Base-by-base conservation (phyloP, 2,113 vertebrate species). In the Hystrix cristata region DNA sequence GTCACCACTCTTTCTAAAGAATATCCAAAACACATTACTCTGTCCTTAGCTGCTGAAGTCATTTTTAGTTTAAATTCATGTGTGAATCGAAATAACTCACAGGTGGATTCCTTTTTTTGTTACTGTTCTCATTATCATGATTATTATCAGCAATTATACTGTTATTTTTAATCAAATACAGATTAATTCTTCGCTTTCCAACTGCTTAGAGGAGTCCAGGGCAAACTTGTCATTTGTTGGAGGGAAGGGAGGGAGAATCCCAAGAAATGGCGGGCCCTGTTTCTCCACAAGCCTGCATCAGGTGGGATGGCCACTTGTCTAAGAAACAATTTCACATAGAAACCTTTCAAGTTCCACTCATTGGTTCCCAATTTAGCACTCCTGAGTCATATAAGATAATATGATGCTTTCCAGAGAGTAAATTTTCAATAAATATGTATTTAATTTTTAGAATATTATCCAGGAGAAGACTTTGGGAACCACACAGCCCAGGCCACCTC, bases 131-230 rank as follows among this genome's bases (percentile, higher is more conserved):
- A 95, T 96, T 93, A 97, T 85, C 87, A 88, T 95, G 87, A 94
- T 96, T 95, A 95, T 97, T 95, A 97, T 95, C 95, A 96, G 95
- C 92, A 97, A 96, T 96, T 97, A 96, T 86, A 95, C 51, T 95
- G 90, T 94, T 96, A 96, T 95, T 98, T 97, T 92, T 60, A 97
- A 97, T 95, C 96, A 97, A 97, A 95, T 95, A 92, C 85, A 93
- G 88, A 87, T 95, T 93, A 95, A 95, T 97, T 94, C 23, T 96
- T 91, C 92, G 69, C 89, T 97, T 95, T 95, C 76, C 76, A 74
- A 89, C 43, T 95, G 93, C 94, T 96, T 81, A 83, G 53, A 87
- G 18, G 48, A 82, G 84, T 88, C 92, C 78, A 91, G 82, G 85
- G 84, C 16, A 88, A 95, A 89, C 13, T 53, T 34, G 53, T 62